Evolutionary conservation across 35 echinoderm and acorn worm genomes (phyloP).

Genomic region (Ophiothrix spiculata): DNA sequence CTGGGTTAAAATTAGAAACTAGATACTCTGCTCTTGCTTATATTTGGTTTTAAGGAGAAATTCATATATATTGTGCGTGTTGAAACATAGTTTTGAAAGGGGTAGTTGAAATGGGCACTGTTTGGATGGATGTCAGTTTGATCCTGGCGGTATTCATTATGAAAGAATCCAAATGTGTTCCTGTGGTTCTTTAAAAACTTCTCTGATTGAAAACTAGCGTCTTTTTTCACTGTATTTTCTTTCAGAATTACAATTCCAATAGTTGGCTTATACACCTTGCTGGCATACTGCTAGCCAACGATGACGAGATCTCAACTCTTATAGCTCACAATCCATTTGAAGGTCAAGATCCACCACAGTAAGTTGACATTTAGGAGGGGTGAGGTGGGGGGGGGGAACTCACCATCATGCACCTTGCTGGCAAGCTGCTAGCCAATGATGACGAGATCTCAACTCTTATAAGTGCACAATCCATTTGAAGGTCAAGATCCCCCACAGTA

Average conservation of each 20-base stretch:
- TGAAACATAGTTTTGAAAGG: too few species aligned
- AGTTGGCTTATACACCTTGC: constrained; percentile 83
- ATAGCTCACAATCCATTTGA: constrained; percentile 88
- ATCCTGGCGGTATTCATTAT: background rate
- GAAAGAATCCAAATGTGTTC: background rate
- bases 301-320: constrained; percentile 53
- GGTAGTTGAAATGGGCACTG: too few species aligned
- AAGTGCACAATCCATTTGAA: background rate
- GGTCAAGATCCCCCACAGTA: background rate
- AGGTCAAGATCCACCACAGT: constrained; percentile 78
- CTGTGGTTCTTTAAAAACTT: too few species aligned
- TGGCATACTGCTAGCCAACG: constrained; percentile 80
- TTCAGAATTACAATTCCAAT: constrained; percentile 71
- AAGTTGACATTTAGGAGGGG: constrained; percentile 11
- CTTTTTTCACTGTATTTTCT: background rate
- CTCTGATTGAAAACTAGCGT: too few species aligned
- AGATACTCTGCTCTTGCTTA: too few species aligned
- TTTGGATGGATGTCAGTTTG: background rate
- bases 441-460: constrained; percentile 18
- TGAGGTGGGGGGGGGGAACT: background rate
- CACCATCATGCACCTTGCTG: constrained; percentile 82
- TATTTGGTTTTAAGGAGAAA: too few species aligned
- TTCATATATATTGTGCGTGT: too few species aligned
- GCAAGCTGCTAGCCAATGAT: constrained; percentile 84
- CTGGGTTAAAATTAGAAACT: too few species aligned